phyloP scores from a whole-genome alignment of 2,888 invertebrate genomes.

The Drosophila macrothrix region DNA sequence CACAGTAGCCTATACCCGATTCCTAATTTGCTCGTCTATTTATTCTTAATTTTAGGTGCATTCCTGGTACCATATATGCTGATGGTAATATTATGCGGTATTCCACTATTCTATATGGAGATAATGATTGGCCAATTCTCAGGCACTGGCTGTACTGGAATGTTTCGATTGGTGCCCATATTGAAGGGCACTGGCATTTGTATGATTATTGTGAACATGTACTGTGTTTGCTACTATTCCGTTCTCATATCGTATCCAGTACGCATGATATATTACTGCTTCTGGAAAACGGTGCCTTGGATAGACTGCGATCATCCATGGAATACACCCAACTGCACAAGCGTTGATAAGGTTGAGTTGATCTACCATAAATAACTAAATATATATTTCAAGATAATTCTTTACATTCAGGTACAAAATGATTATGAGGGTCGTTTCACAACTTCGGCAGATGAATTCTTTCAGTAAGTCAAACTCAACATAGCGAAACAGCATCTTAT shows the following conservation, averaged over 20 bases:
- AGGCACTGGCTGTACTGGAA: constrained; percentile 92
- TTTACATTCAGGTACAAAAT: constrained; percentile 3
- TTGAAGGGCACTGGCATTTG: constrained; percentile 96
- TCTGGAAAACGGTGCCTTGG: constrained; percentile 90
- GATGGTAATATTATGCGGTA: constrained; percentile 92
- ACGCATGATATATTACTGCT: constrained; percentile 90
- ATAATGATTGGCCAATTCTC: constrained; percentile 94
- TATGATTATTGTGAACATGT: constrained; percentile 91
- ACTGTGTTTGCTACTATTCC: constrained; percentile 93
- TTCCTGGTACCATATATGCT: constrained; percentile 94
- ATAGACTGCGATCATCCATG: constrained; percentile 91
- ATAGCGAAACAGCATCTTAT: background rate
- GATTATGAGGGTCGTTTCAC: constrained; percentile 38
- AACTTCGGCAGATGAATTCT: constrained; percentile 93
- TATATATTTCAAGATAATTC: background rate
- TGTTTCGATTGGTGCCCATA: constrained; percentile 92
- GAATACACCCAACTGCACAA: constrained; percentile 92
- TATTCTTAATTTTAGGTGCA: constrained; percentile 86
- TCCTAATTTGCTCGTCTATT: background rate
- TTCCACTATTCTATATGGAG: constrained; percentile 95
- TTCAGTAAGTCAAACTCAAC: constrained; percentile 87
- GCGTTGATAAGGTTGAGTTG: constrained; percentile 64
- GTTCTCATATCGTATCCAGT: constrained; percentile 94
- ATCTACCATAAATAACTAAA: background rate
- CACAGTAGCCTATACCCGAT: background rate